Conservation (phyloP, 2,113 vertebrate genomes). For the Aldabrachelys gigantea region DNA sequence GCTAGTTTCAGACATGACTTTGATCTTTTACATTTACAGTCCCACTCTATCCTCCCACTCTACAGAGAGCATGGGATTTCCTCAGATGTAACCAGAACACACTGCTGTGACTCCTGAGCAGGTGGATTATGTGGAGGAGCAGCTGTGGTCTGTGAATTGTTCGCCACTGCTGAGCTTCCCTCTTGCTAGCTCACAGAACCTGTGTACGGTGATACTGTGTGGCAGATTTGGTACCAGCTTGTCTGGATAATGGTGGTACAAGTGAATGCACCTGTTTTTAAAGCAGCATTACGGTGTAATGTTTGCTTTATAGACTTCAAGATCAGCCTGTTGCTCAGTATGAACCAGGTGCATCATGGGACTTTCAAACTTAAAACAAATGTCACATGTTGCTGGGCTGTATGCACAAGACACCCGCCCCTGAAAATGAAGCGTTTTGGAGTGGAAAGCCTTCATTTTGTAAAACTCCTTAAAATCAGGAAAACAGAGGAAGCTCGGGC, state of each 20-base stretch:
- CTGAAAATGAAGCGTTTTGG: rapidly evolving
- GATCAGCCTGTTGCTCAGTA: neutral
- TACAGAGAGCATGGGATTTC: neutral
- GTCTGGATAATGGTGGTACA: neutral
- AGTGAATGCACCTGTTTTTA: neutral
- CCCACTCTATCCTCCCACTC: neutral
- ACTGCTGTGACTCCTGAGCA: neutral
- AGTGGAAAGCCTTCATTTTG: neutral
- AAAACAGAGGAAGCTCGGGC: neutral
- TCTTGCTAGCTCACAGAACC: neutral
- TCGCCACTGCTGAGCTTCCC: neutral
- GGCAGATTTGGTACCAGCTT: neutral
- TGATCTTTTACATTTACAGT: neutral
- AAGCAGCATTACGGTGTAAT: rapidly evolving
- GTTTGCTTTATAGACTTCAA: neutral
- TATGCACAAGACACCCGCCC: rapidly evolving
- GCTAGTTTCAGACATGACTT: neutral
- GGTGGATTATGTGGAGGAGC: neutral
- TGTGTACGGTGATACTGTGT: neutral
- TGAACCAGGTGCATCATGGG: neutral
- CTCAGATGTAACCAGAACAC: too few species aligned
- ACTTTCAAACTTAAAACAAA: rapidly evolving
- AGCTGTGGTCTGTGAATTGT: neutral
- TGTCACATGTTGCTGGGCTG: neutral
- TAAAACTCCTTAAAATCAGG: neutral